phyloP scores from a whole-genome alignment of 2,113 vertebrate genomes.

The Vidua chalybeata region DNA sequence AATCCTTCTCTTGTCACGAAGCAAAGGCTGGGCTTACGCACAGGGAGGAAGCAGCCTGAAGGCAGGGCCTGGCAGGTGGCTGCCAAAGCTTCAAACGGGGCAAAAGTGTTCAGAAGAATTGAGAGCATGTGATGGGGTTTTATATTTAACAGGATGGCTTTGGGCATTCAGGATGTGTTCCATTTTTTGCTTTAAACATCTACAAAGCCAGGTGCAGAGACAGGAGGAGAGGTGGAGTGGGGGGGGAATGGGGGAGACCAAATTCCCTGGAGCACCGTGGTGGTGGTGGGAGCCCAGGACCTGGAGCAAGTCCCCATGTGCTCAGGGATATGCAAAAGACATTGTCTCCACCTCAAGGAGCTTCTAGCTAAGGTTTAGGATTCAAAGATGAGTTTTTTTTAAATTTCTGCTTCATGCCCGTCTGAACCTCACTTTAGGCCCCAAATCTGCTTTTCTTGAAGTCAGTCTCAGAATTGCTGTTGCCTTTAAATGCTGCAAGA shows the following conservation, averaged over 20 bases:
- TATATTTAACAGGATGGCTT: background rate
- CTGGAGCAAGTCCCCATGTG: background rate
- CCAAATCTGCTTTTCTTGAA: slow-evolving; percentile 24
- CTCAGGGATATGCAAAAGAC: background rate
- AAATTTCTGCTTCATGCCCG: background rate
- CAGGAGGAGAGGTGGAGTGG: background rate
- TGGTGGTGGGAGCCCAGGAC: background rate
- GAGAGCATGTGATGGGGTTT: background rate
- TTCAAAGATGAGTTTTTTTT: background rate
- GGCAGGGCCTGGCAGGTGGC: background rate
- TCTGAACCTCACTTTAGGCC: slow-evolving; percentile 7
- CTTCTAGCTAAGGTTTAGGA: background rate
- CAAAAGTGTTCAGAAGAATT: background rate
- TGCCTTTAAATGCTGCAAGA: slow-evolving; percentile 19
- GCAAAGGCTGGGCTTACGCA: background rate
- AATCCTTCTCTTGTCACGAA: background rate
- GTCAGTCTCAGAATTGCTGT: background rate
- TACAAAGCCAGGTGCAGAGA: background rate
- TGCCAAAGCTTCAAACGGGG: background rate
- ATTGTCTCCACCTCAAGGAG: background rate
- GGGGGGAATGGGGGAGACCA: background rate
- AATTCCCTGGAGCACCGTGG: background rate
- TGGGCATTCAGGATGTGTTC: background rate
- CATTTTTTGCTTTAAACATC: background rate
- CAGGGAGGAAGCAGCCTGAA: slow-evolving; percentile 7